phyloP scores from a whole-genome alignment of 2,113 vertebrate species.

The Spilogale gracilis region DNA sequence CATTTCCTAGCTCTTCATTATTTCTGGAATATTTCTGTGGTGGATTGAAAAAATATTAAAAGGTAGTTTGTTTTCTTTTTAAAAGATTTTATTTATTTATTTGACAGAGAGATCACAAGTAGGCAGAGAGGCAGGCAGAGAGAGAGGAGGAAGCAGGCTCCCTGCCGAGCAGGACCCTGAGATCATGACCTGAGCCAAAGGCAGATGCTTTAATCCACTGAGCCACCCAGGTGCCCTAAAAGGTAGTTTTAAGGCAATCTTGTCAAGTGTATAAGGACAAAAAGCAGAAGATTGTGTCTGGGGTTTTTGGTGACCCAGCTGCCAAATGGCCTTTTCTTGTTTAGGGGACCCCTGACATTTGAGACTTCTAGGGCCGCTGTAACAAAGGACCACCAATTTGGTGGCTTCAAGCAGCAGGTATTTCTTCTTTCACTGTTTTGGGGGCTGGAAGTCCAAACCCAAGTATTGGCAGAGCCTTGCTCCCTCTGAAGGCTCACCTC shows the following conservation, averaged over 20 bases:
- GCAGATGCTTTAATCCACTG: too few relatives aligned
- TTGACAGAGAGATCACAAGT: too few relatives aligned
- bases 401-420: not conserved
- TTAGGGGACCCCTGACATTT: fast-evolving
- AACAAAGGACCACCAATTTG: not conserved
- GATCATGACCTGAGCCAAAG: too few relatives aligned
- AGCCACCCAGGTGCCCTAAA: too few relatives aligned
- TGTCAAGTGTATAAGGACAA: not conserved
- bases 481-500: not conserved
- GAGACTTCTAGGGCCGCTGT: not conserved
- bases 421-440: fast-evolving
- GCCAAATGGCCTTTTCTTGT: not conserved
- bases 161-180: too few relatives aligned
- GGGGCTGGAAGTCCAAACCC: not conserved
- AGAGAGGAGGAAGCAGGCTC: too few relatives aligned
- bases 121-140: too few relatives aligned
- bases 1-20: not conserved
- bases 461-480: fast-evolving
- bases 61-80: not conserved
- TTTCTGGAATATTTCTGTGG: constrained; percentile 4
- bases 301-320: not conserved
- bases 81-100: too few relatives aligned
- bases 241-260: constrained; percentile 2
- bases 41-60: not conserved
- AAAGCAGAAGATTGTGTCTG: not conserved